A percentile compares a stretch with the other conserved stretches of the same genome.
Conservation (phyloP, 2,888 invertebrate genomes). For the Argyra leucocephala region DNA sequence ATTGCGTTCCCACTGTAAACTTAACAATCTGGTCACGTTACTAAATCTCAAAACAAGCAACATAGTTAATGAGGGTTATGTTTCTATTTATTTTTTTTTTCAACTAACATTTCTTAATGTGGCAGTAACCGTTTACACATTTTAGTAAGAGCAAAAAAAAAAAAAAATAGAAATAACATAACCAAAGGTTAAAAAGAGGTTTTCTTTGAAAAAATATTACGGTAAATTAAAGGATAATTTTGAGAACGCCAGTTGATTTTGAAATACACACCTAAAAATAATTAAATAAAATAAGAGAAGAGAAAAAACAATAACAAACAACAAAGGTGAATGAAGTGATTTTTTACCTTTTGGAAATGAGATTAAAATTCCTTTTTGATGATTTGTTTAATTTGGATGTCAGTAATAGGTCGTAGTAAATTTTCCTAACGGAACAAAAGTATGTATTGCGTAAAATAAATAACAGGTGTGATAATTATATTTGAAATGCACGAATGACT, state of each 20-base stretch:
- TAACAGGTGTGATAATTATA: too few relatives aligned
- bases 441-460: too few relatives aligned
- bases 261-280: not conserved
- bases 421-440: too few relatives aligned
- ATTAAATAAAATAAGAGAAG: too few relatives aligned
- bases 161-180: not conserved
- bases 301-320: too few relatives aligned
- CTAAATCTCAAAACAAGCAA: not conserved
- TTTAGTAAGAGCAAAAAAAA: not conserved
- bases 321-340: too few relatives aligned
- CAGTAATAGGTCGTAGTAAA: too few relatives aligned
- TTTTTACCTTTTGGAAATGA: too few relatives aligned
- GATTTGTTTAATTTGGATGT: too few relatives aligned
- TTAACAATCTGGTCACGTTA: conserved; percentile 1
- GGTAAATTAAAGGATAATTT: conserved; percentile 1
- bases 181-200: not conserved
- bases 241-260: not conserved
- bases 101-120: not conserved
- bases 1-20: not conserved
- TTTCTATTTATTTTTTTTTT: not conserved
- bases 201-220: not conserved
- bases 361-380: too few relatives aligned
- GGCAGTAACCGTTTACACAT: conserved; percentile 1
- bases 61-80: not conserved
- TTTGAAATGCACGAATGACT: too few relatives aligned